phyloP scores from a whole-genome alignment of 2,888 invertebrate species.

The Drosophila mulleri region DNA sequence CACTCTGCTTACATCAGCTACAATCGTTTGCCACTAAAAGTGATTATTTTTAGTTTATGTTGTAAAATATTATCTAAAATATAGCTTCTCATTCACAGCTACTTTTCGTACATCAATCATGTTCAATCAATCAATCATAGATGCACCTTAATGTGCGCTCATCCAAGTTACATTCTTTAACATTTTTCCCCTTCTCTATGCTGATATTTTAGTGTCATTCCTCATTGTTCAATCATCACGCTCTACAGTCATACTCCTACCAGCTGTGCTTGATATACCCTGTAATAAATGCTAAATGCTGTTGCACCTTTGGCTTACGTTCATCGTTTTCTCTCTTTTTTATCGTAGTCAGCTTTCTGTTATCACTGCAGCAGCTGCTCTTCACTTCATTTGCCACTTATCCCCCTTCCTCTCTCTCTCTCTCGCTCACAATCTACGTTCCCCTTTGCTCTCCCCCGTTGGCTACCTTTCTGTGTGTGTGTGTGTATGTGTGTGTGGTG shows the following conservation, averaged over 20 bases:
- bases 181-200: neutral
- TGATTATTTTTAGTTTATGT: too few species aligned
- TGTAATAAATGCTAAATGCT: neutral
- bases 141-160: neutral
- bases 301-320: neutral
- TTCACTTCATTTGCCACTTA: neutral
- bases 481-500: constrained; percentile 4
- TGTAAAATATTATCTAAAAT: too few species aligned
- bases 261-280: neutral
- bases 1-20: neutral
- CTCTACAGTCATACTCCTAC: neutral
- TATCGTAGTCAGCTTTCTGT: constrained; percentile 28
- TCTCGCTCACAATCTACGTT: neutral
- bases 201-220: neutral
- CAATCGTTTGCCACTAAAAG: neutral
- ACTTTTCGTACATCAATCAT: neutral
- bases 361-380: constrained; percentile 37
- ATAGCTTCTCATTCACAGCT: too few species aligned
- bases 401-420: neutral
- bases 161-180: too few species aligned
- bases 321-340: neutral
- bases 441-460: constrained; percentile 4
- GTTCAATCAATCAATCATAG: neutral
- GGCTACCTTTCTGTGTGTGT: neutral
- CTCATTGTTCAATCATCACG: neutral